phyloP scores from a whole-genome alignment of 1,140 invertebrate species.

The Ips typographus region DNA sequence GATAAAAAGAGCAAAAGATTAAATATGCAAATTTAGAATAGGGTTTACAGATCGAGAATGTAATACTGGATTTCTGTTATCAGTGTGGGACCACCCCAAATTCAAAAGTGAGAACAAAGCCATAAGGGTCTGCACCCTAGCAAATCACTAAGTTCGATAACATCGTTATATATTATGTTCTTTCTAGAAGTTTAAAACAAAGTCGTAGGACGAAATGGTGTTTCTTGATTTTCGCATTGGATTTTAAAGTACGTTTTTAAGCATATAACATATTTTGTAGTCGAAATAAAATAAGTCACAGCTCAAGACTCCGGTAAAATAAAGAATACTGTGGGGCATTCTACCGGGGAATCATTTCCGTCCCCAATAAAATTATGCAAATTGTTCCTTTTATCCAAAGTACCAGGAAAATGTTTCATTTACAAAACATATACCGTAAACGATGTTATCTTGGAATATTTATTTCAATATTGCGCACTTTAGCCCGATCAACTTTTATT shows the following conservation, averaged over 20 bases:
- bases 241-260: too few species aligned
- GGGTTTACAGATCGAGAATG: conserved; percentile 41
- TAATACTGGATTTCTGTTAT: conserved; percentile 47
- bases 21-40: conserved; percentile 45
- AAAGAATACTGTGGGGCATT: conserved; percentile 32
- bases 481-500: conserved; percentile 41
- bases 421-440: conserved; percentile 47
- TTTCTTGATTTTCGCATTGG: too few species aligned
- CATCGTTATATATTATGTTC: conserved; percentile 47
- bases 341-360: conserved; percentile 37
- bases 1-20: conserved; percentile 39
- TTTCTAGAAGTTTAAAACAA: not conserved
- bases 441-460: conserved; percentile 44
- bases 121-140: conserved; percentile 50
- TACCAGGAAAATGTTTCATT: conserved; percentile 47
- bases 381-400: conserved; percentile 45
- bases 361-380: conserved; percentile 48
- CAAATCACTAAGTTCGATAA: conserved; percentile 50
- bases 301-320: conserved; percentile 18
- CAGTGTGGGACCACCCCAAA: conserved; percentile 48
- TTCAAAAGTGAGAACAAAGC: conserved; percentile 52
- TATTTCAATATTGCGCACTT: conserved; percentile 42
- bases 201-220: conserved; percentile 4
- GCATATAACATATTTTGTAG: not conserved
- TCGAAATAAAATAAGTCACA: conserved; percentile 4